Conservation (phyloP, 2,113 vertebrate genomes). For the Pterocles orientalis region DNA sequence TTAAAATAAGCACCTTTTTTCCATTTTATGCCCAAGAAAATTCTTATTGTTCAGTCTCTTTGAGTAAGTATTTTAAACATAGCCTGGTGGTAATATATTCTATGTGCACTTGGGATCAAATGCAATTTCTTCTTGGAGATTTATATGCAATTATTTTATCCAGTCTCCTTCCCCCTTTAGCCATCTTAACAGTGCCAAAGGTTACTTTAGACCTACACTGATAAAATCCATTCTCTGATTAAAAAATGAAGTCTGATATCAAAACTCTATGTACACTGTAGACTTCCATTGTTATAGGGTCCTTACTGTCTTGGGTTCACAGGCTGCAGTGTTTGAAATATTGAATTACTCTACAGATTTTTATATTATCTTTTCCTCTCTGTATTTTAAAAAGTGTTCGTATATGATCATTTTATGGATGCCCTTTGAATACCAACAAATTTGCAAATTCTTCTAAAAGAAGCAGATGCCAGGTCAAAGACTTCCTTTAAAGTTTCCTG, state of each 20-base stretch:
- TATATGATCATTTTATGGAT: neutral
- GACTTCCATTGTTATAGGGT: conserved; percentile 42
- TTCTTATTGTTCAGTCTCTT: conserved; percentile 13
- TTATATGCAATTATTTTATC: conserved; percentile 60
- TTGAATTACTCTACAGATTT: neutral
- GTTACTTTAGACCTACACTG: conserved; percentile 57
- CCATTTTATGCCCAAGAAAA: neutral
- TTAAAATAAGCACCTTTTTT: neutral
- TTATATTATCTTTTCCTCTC: neutral
- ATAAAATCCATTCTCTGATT: conserved; percentile 62
- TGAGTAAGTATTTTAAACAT: conserved; percentile 26
- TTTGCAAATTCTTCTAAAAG: neutral
- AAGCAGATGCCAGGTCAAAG: neutral
- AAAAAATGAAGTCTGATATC: conserved; percentile 50
- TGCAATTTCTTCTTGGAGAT: conserved; percentile 52
- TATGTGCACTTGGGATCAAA: conserved; percentile 44
- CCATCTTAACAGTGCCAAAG: conserved; percentile 28
- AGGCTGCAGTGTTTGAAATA: conserved; percentile 42
- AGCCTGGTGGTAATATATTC: conserved; percentile 45
- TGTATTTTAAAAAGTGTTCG: conserved; percentile 25
- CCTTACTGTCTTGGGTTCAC: conserved; percentile 28
- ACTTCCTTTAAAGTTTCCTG: neutral
- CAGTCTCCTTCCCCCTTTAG: conserved; percentile 19
- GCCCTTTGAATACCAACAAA: conserved; percentile 16
- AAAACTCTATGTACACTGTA: conserved; percentile 29